Evolutionary conservation across 2,888 invertebrate genomes (phyloP), one percentile per base, ranked within the genome.

Genomic region (Vesta saturnalis): DNA sequence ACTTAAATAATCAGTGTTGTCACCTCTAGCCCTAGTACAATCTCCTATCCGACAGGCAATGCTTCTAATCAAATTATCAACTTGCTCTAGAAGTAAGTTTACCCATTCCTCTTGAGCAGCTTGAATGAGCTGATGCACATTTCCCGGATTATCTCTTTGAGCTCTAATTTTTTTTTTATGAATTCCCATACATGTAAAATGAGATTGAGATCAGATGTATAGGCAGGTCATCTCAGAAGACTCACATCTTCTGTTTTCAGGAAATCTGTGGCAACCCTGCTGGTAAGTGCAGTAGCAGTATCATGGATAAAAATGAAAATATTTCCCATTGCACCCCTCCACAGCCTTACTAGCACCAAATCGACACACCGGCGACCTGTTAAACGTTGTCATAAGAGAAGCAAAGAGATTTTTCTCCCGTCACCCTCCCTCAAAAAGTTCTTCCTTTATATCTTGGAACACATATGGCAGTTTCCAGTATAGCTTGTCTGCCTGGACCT

Each of bases 261-360:
- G n/a, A n/a, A n/a, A n/a, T n/a, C n/a, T n/a, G n/a, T n/a, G n/a
- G n/a, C 68, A 22, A 46, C 47, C 58, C 62, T 62, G 56, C 64
- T 64, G 16, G 46, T 64, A 64, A 64, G 64, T 1, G 60, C 55
- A 58, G 60, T 64, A n/a, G 60, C 63, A 68, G 58, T 64, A 59
- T 68, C 64, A 19, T 68, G 46, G 64, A 68, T 68, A 47, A 68
- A 68, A 19, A 64, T 15, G 58, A 69, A 66, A 68, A 68, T 68
- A n/a, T 58, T 12, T 43, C 43, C 39, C 15, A 43, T 15, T 58
- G 35, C 58, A 58, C 4, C 1, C 39, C 58, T 58, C 16, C 30
- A 58, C 21, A 58, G 18, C 16, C 43, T 58, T 39, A 58, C 39
- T 58, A 58, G 1, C 1, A 1, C 5, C 39, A 39, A 35, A 15